phyloP scores from a whole-genome alignment of 30 jellyfish, hydroid and myxozoan genomes.

The Nemopilema nomurai region DNA sequence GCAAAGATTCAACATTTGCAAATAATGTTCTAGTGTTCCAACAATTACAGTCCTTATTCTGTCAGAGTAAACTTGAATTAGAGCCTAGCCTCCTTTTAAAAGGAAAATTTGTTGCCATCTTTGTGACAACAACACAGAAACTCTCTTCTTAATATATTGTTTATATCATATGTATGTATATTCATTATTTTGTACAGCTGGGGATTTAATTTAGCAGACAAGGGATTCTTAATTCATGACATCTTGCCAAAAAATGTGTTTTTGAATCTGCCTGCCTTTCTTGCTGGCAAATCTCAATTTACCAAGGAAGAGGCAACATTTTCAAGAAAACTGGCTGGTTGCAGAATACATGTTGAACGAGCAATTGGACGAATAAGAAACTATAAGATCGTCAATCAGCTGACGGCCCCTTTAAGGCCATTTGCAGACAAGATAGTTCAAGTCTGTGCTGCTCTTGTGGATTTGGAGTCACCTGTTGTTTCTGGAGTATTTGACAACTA shows the following conservation, averaged over 20 bases:
- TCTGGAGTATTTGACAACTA: constrained; percentile 9
- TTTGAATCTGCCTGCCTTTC: constrained; percentile 13
- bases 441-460: constrained; percentile 17
- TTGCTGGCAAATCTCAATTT: background rate
- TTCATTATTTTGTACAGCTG: constrained; percentile 9
- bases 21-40: background rate
- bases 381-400: background rate
- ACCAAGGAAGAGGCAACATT: constrained; percentile 15
- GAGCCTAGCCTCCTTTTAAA: background rate
- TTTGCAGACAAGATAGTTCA: constrained; percentile 35
- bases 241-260: constrained; percentile 14
- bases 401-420: constrained; percentile 28
- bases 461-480: constrained; percentile 16
- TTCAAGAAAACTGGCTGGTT: constrained; percentile 31
- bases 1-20: background rate
- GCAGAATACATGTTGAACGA: constrained; percentile 32
- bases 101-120: background rate
- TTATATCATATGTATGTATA: background rate
- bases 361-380: constrained; percentile 20
- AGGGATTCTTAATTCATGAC: constrained; percentile 10
- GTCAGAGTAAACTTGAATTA: background rate
- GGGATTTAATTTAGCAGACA: constrained; percentile 29
- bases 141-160: background rate
- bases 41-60: background rate
- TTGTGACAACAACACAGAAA: background rate